Conservation (phyloP, 2,888 invertebrate species). For the Mermis nigrescens region DNA sequence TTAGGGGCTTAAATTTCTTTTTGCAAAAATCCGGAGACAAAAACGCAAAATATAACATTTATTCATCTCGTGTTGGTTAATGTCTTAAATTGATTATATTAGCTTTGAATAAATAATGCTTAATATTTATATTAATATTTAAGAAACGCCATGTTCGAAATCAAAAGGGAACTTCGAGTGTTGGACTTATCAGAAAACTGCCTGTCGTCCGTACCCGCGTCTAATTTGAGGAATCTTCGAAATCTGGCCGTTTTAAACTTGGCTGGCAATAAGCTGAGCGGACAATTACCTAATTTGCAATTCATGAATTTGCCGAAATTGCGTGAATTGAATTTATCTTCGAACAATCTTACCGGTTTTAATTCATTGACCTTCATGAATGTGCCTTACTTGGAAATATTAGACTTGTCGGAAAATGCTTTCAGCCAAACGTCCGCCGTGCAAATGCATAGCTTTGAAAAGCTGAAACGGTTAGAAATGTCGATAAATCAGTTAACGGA, state of each 20-base stretch:
- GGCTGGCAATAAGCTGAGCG: conserved; percentile 53
- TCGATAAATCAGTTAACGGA: conserved; percentile 58
- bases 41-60: too few species aligned
- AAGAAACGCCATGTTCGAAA: conserved; percentile 23
- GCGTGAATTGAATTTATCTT: conserved; percentile 42
- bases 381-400: conserved; percentile 46
- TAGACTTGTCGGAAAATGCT: conserved; percentile 62
- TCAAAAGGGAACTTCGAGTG: conserved; percentile 41
- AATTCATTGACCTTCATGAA: conserved; percentile 65
- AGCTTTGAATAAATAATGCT: too few species aligned
- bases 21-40: too few species aligned
- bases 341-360: conserved; percentile 46
- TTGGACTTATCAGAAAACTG: conserved; percentile 64
- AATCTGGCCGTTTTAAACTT: conserved; percentile 53
- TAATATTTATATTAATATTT: too few species aligned
- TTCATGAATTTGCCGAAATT: conserved; percentile 56
- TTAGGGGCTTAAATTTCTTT: too few species aligned
- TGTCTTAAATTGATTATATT: too few species aligned
- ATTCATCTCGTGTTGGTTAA: too few species aligned
- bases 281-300: conserved; percentile 49
- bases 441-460: conserved; percentile 58
- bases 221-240: conserved; percentile 57
- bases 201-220: conserved; percentile 56
- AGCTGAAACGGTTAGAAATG: conserved; percentile 52
- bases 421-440: conserved; percentile 57